phyloP scores from a whole-genome alignment of 2,113 vertebrate genomes.

The Antechinus flavipes region DNA sequence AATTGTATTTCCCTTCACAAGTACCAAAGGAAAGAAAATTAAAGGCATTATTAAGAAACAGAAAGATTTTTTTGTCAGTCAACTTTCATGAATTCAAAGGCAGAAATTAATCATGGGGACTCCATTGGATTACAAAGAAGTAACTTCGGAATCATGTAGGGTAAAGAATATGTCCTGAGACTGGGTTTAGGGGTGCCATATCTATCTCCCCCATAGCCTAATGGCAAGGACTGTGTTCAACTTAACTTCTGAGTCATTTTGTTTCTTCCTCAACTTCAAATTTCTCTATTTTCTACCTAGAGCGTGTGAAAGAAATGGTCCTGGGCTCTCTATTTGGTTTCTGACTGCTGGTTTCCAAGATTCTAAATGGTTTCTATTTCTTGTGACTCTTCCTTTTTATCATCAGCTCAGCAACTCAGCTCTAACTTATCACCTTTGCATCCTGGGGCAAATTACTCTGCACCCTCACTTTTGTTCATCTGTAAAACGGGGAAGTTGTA shows the following conservation, averaged over 20 bases:
- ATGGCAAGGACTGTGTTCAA: neutral
- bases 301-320: constrained; percentile 16
- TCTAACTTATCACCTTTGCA: neutral
- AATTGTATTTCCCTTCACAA: constrained; percentile 37
- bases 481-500: neutral
- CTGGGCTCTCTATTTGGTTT: neutral
- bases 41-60: constrained; percentile 24
- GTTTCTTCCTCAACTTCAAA: constrained; percentile 2
- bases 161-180: neutral
- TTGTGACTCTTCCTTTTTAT: constrained; percentile 51
- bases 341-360: neutral
- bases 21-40: constrained; percentile 31
- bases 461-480: neutral
- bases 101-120: neutral
- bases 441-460: neutral
- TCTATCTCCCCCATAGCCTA: neutral
- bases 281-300: neutral
- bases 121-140: constrained; percentile 10
- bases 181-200: neutral
- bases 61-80: neutral
- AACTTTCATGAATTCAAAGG: neutral
- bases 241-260: neutral
- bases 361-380: constrained; percentile 34
- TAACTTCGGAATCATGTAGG: neutral
- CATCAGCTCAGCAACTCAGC: neutral